Percentiles rank a stretch among this genome's conserved stretches.
phyloP scores from a whole-genome alignment of 2,113 vertebrate genomes.

The Melanerpes aurifrons region DNA sequence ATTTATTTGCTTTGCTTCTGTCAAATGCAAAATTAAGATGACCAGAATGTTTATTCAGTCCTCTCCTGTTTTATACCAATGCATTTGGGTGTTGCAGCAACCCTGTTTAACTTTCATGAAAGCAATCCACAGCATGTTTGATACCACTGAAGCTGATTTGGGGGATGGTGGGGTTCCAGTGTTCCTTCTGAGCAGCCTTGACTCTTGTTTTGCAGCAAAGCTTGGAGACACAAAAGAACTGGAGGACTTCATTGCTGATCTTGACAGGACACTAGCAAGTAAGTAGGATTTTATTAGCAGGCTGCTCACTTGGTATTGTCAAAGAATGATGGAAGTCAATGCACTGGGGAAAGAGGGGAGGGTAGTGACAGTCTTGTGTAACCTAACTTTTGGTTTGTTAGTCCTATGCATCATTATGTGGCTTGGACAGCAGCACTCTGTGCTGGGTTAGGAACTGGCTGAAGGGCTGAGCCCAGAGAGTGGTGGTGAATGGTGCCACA shows the following conservation, averaged over 20 bases:
- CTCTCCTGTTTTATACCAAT: not conserved
- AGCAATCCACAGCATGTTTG: not conserved
- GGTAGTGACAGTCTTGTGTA: not conserved
- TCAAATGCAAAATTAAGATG: not conserved
- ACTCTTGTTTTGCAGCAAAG: constrained; percentile 83
- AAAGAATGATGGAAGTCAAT: not conserved
- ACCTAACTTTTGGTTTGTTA: not conserved
- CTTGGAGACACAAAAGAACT: constrained; percentile 97
- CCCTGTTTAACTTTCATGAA: accelerated
- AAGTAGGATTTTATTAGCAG: constrained; percentile 65
- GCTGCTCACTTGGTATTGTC: not conserved
- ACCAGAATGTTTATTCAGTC: not conserved
- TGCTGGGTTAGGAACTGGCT: too few relatives aligned
- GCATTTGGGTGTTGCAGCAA: not conserved
- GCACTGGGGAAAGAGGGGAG: too few relatives aligned
- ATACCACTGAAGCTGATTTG: not conserved
- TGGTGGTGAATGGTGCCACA: too few relatives aligned
- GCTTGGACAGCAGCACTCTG: too few relatives aligned
- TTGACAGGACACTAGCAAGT: constrained; percentile 96
- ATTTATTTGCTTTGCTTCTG: not conserved
- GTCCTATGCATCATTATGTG: not conserved
- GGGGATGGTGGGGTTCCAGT: accelerated
- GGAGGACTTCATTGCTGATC: constrained; percentile 97
- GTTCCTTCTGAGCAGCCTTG: not conserved
- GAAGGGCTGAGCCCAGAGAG: too few relatives aligned